A percentile compares a stretch with the other conserved stretches of the same genome.
phyloP scores from a whole-genome alignment of 2,113 vertebrate genomes.

The Eonycteris spelaea region DNA sequence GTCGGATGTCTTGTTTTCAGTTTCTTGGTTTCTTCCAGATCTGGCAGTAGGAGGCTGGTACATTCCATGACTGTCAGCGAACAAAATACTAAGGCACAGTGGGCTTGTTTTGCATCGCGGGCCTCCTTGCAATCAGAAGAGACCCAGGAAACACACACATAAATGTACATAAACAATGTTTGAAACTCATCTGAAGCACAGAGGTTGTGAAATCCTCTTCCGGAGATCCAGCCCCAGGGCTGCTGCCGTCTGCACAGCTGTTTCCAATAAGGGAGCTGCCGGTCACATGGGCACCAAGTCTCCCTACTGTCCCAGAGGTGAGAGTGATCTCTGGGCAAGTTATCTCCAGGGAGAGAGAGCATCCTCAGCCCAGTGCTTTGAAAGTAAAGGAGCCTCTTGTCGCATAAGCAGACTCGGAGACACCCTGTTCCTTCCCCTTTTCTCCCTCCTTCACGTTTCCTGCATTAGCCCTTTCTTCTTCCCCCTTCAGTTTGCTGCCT shows the following conservation, averaged over 20 bases:
- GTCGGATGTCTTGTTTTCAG: conserved; percentile 22
- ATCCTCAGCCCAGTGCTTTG: not conserved
- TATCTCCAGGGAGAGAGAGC: not conserved
- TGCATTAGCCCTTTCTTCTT: not conserved
- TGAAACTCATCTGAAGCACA: conserved; percentile 20
- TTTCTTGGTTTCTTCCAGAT: not conserved
- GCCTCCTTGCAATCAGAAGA: conserved; percentile 6
- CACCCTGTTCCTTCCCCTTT: not conserved
- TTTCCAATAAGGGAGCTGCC: conserved; percentile 79
- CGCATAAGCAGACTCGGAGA: not conserved
- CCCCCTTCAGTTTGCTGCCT: not conserved
- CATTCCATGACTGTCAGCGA: conserved; percentile 29
- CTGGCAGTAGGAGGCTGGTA: not conserved
- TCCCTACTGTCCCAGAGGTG: conserved; percentile 68
- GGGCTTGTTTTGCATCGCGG: not conserved
- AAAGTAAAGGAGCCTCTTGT: not conserved
- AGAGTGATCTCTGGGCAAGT: conserved; percentile 35
- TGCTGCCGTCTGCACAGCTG: conserved; percentile 79
- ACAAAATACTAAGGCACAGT: not conserved
- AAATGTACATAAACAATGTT: conserved; percentile 43
- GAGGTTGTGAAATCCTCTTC: conserved; percentile 73
- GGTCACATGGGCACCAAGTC: conserved; percentile 81
- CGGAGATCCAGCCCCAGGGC: conserved; percentile 11
- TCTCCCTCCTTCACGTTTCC: not conserved
- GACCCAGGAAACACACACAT: not conserved